phyloP scores from a whole-genome alignment of 92 coral and sea anemone species.

The Epizoanthus scotinus region DNA sequence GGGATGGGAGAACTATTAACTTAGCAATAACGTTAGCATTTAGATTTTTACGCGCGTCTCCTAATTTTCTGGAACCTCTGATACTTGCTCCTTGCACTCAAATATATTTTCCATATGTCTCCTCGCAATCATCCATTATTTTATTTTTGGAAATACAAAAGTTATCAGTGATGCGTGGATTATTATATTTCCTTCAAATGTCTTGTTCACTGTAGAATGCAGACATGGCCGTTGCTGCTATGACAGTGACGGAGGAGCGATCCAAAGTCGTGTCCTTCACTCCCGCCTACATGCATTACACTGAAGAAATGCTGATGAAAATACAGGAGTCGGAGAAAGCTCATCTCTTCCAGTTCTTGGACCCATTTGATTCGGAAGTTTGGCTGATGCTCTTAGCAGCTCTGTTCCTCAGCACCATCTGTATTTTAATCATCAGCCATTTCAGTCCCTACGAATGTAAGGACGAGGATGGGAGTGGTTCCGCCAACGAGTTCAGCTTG shows the following conservation, averaged over 20 bases:
- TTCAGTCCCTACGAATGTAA: constrained; percentile 47
- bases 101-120: no score
- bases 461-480: constrained; percentile 10
- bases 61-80: no score
- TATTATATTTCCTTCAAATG: neutral
- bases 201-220: constrained; percentile 47
- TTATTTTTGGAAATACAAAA: no score
- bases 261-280: constrained; percentile 63
- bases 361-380: constrained; percentile 59
- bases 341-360: constrained; percentile 52
- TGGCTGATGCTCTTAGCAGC: constrained; percentile 61
- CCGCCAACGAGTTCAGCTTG: neutral
- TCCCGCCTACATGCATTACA: constrained; percentile 68
- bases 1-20: no score
- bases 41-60: no score
- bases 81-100: no score
- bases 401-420: constrained; percentile 39
- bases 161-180: no score
- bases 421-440: constrained; percentile 26
- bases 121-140: no score
- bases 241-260: constrained; percentile 62
- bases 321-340: constrained; percentile 36
- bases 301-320: constrained; percentile 59
- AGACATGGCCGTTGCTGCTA: constrained; percentile 69
- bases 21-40: no score